These are phyloP conservation scores for Callionymus lyra DNA, from an alignment of 2,113 vertebrate genomes.

Conservation along the genomic window DNA sequence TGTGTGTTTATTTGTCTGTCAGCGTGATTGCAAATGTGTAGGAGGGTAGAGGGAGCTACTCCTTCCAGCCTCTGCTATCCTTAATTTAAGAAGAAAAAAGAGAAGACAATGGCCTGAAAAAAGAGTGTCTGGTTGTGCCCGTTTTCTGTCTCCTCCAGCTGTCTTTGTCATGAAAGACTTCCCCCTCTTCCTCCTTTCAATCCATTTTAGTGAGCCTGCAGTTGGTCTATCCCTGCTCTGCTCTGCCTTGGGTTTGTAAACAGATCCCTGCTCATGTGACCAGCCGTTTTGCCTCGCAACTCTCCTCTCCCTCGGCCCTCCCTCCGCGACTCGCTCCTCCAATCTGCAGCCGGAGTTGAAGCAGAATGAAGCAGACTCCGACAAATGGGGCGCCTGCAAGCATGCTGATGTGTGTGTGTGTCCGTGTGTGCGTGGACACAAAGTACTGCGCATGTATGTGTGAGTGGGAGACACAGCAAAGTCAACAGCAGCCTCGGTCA, in stretches of 20 bases:
- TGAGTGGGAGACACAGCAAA: constrained; percentile 48
- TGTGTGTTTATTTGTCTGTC: constrained; percentile 30
- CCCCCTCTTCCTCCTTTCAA: constrained; percentile 39
- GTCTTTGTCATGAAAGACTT: constrained; percentile 53
- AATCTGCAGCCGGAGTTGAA: constrained; percentile 56
- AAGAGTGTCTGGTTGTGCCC: constrained; percentile 36
- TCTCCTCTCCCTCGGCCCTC: constrained; percentile 57
- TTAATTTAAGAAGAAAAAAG: constrained; percentile 39
- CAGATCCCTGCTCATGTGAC: constrained; percentile 77
- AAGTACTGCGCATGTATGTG: constrained; percentile 30
- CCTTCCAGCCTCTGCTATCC: constrained; percentile 63
- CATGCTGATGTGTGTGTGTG: constrained; percentile 37
- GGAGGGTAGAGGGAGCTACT: constrained; percentile 47
- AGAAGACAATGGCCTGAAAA: constrained; percentile 44
- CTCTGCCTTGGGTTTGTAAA: constrained; percentile 73
- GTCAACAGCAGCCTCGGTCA: constrained; percentile 45
- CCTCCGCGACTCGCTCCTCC: constrained; percentile 47
- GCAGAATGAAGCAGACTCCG: constrained; percentile 48
- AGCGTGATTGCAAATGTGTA: constrained; percentile 5
- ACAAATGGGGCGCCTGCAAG: constrained; percentile 49
- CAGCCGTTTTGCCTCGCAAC: constrained; percentile 74
- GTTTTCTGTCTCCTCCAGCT: constrained; percentile 50
- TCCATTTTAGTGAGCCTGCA: constrained; percentile 34
- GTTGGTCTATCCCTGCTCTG: constrained; percentile 26
- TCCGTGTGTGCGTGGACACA: constrained; percentile 24